These are phyloP conservation scores for Chamaetylas fuelleborni DNA, from an alignment of 2,113 vertebrate species.

Conservation along the genomic window DNA sequence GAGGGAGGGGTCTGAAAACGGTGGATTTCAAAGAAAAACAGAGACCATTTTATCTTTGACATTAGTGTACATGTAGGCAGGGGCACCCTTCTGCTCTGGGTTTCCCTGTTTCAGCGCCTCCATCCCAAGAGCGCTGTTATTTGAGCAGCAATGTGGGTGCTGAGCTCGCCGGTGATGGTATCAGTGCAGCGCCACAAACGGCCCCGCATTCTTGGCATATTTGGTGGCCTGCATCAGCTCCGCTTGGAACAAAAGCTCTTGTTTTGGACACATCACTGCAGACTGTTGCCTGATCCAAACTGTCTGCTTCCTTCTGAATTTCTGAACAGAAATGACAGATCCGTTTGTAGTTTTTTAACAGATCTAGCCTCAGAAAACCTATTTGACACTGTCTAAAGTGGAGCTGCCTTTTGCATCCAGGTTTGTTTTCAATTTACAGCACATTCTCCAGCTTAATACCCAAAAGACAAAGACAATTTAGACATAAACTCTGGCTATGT, in stretches of 20 bases:
- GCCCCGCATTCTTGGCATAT: slow-evolving; percentile 54
- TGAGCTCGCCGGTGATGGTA: neutral
- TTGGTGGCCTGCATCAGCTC: slow-evolving; percentile 54
- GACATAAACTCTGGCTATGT: neutral
- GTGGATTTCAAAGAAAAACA: neutral
- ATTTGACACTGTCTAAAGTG: neutral
- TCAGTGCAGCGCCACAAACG: slow-evolving; percentile 36
- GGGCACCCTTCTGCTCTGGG: neutral
- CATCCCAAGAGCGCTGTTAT: neutral
- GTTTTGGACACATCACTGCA: slow-evolving; percentile 35
- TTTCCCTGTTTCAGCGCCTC: neutral
- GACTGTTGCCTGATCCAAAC: slow-evolving; percentile 33
- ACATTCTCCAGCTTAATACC: neutral
- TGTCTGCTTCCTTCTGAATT: slow-evolving; percentile 39
- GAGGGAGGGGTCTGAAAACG: neutral
- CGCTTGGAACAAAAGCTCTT: slow-evolving; percentile 63
- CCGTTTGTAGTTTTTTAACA: neutral
- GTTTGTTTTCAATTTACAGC: neutral
- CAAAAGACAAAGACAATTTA: neutral
- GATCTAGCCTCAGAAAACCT: neutral
- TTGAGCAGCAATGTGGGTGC: slow-evolving; percentile 4
- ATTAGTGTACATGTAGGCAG: neutral
- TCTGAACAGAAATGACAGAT: neutral
- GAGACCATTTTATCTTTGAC: neutral
- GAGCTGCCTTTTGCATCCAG: neutral